Base-by-base conservation (phyloP, 2,888 invertebrate species). In the Lithophane leautieri region DNA sequence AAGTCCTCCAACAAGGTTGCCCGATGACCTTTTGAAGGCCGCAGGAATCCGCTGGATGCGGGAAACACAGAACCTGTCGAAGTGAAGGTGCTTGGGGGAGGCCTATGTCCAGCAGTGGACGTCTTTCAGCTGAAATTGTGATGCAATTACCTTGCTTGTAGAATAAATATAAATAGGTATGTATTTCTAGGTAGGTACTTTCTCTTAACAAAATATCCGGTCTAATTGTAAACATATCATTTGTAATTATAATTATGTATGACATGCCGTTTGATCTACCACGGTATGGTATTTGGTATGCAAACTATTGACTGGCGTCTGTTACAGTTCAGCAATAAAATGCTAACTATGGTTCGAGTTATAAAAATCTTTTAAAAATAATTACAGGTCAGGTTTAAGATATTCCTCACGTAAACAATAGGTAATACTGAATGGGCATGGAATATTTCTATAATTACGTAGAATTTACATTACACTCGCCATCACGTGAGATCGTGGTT, bases 261-360 rank as follows among this genome's bases (percentile, higher is more conserved):
- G 78, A 75, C 76, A 79, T 40, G 58, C 52, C 60, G 67, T 82
- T 82, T 82, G 79, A 87, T 87, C 75, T 58, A 22, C 50, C 42
- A 67, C 54, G n/a, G 22, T 47, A n/a, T 52, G 58, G 16, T 65
- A 83, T 78, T 63, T 14, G 16, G 56, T 44, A 65, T 60, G 40
- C 42, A 25, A 54, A 34, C 62, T 68, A 77, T 86, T 80, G 78
- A 76, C 65, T 71, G 58, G 52, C 70, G 72, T 65, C 69, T 67
- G 56, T 75, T 74, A 77, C 67, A 60, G 58, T 47, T 47, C 76
- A 52, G 76, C 54, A 79, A 81, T 76, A 76, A 81, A 80, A 77
- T 69, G 80, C 70, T 71, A 9, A 52, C 25, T 40, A 14, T 42
- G 12, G 4, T 58, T 69, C 14, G 25, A 73, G 14, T 25, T 40